phyloP scores from a whole-genome alignment of 2,113 vertebrate species.

The Xiphophorus maculatus region DNA sequence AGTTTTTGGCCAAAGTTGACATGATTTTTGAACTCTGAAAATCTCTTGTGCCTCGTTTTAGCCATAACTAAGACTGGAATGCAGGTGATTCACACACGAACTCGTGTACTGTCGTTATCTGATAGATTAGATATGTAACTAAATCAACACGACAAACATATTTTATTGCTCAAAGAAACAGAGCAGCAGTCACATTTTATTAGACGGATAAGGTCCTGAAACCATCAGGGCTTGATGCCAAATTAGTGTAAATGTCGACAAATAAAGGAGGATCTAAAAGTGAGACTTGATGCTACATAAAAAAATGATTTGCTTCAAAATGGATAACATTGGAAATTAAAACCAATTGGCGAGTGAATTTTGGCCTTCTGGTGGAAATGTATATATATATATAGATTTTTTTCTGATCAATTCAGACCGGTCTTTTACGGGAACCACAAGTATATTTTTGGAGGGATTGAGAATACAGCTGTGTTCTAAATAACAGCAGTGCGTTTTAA shows the following conservation, averaged over 20 bases:
- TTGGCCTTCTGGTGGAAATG: neutral
- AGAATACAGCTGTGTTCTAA: too few species aligned
- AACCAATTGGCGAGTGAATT: neutral
- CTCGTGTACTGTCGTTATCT: neutral
- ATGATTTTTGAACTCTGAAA: neutral
- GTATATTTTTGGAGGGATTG: too few species aligned
- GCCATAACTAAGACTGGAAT: neutral
- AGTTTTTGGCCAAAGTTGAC: neutral
- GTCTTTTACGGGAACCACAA: too few species aligned
- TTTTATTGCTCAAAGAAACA: neutral
- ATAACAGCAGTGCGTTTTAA: too few species aligned
- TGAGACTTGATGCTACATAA: neutral
- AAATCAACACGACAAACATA: neutral
- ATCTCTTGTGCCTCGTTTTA: too few species aligned
- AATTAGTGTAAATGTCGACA: neutral
- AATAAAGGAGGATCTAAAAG: neutral
- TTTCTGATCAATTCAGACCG: too few species aligned
- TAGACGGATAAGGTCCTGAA: neutral
- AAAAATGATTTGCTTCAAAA: too few species aligned
- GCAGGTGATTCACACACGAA: neutral
- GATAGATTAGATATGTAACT: neutral
- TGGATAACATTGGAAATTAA: neutral
- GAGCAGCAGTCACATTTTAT: neutral
- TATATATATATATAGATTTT: too few species aligned
- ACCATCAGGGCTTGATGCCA: neutral